These are phyloP conservation scores for Urophycis tenuis DNA, from an alignment of 2,797 vertebrate species.

Conservation along the genomic window DNA sequence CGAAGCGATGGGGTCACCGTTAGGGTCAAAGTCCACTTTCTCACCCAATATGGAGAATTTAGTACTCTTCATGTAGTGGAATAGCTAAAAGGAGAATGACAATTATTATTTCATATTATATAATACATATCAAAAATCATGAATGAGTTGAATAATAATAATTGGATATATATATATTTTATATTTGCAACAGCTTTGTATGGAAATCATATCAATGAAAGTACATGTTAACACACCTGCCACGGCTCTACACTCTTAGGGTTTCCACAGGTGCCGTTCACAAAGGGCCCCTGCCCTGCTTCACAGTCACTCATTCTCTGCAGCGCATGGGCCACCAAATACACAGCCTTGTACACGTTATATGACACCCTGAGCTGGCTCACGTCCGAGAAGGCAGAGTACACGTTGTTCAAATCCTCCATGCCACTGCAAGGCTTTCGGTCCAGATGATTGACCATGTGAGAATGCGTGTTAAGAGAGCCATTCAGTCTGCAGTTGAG, in stretches of 20 bases:
- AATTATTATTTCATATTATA: neutral
- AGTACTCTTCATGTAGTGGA: slow-evolving; percentile 63
- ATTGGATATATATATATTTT: neutral
- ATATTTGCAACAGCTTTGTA: neutral
- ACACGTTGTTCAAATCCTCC: slow-evolving; percentile 52
- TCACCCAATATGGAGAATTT: slow-evolving; percentile 62
- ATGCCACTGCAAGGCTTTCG: slow-evolving; percentile 49
- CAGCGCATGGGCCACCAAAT: slow-evolving; percentile 66
- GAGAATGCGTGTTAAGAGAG: slow-evolving; percentile 54
- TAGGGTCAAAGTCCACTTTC: slow-evolving; percentile 64
- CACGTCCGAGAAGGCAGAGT: slow-evolving; percentile 60
- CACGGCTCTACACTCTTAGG: slow-evolving; percentile 48
- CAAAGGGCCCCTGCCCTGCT: slow-evolving; percentile 57
- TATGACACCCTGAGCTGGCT: slow-evolving; percentile 69
- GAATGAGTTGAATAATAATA: neutral
- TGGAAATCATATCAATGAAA: neutral
- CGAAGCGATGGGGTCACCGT: slow-evolving; percentile 68
- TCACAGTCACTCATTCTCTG: slow-evolving; percentile 61
- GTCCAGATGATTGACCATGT: slow-evolving; percentile 17
- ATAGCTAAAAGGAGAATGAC: slow-evolving; percentile 46
- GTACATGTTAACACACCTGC: slow-evolving; percentile 45
- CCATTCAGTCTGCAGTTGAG: slow-evolving; percentile 59
- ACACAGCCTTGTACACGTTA: slow-evolving; percentile 71
- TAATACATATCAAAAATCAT: neutral
- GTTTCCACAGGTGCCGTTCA: slow-evolving; percentile 56